phyloP scores from a whole-genome alignment of 2,888 invertebrate species.

The Halictus ligatus region DNA sequence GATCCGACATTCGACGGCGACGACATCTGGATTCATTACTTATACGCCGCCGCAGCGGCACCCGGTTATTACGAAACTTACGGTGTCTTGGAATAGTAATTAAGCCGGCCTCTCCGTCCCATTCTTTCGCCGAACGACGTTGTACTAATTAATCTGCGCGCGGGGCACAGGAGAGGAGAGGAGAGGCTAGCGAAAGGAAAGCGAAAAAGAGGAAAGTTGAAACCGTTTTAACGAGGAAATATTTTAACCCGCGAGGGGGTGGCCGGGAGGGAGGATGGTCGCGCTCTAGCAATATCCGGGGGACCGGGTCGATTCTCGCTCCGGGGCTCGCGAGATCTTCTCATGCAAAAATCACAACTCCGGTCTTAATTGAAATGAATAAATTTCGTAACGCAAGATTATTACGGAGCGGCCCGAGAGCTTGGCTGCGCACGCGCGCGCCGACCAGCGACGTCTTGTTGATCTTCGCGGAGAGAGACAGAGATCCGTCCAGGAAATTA shows the following conservation, averaged over 20 bases:
- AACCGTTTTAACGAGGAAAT: slow-evolving; percentile 58
- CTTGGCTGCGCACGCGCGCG: background rate
- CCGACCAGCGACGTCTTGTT: background rate
- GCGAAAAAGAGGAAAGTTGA: slow-evolving; percentile 40
- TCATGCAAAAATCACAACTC: background rate
- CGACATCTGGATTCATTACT: slow-evolving; percentile 78
- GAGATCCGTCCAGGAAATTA: slow-evolving; percentile 3
- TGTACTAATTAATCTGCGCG: slow-evolving; percentile 70
- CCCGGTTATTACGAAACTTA: slow-evolving; percentile 76
- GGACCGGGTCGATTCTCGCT: background rate
- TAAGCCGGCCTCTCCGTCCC: slow-evolving; percentile 67
- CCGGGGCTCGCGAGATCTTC: slow-evolving; percentile 1
- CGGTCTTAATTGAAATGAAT: slow-evolving; percentile 17
- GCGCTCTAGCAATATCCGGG: slow-evolving; percentile 18
- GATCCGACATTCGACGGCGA: slow-evolving; percentile 66
- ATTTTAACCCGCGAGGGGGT: slow-evolving; percentile 36
- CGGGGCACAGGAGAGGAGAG: slow-evolving; percentile 26
- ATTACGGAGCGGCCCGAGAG: background rate
- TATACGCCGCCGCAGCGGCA: slow-evolving; percentile 55
- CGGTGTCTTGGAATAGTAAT: slow-evolving; percentile 73
- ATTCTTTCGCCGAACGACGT: slow-evolving; percentile 63
- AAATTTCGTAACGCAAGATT: background rate
- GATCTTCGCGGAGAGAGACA: background rate
- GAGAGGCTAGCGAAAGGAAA: slow-evolving; percentile 40
- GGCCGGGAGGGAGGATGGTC: background rate